These are phyloP conservation scores for Threskiornis aethiopicus DNA, from an alignment of 2,797 vertebrate species.

Conservation along the genomic window DNA sequence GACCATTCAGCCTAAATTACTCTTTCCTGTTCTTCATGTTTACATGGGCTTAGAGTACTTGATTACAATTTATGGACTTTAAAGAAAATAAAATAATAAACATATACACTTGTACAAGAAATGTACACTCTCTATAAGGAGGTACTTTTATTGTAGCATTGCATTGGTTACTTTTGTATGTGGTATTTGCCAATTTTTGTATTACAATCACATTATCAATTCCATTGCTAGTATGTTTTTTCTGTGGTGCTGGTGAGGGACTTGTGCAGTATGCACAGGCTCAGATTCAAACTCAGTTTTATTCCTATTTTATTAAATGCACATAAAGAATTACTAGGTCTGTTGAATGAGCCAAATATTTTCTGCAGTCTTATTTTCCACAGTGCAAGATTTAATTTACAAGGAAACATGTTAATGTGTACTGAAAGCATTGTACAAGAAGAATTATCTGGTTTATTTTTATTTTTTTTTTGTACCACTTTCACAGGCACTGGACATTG, in stretches of 20 bases:
- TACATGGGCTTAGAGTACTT: not conserved
- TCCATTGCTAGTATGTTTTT: not conserved
- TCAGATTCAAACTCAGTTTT: not conserved
- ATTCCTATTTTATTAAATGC: not conserved
- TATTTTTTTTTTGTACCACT: not conserved
- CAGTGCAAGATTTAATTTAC: not conserved
- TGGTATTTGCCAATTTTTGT: not conserved
- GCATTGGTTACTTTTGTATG: not conserved
- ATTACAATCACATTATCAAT: not conserved
- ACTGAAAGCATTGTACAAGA: not conserved
- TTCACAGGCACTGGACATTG: not conserved
- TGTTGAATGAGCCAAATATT: not conserved
- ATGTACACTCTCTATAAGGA: not conserved
- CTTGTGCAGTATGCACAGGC: not conserved
- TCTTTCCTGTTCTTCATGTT: not conserved
- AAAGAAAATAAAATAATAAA: not conserved
- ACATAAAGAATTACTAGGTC: not conserved
- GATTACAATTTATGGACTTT: not conserved
- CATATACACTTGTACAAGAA: not conserved
- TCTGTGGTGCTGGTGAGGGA: not conserved
- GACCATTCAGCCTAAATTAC: not conserved
- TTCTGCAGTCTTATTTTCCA: not conserved
- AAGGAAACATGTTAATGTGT: not conserved
- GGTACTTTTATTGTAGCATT: not conserved
- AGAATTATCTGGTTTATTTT: not conserved